Conservation (phyloP, 2,888 invertebrate genomes). For the Lacanobia oleracea region DNA sequence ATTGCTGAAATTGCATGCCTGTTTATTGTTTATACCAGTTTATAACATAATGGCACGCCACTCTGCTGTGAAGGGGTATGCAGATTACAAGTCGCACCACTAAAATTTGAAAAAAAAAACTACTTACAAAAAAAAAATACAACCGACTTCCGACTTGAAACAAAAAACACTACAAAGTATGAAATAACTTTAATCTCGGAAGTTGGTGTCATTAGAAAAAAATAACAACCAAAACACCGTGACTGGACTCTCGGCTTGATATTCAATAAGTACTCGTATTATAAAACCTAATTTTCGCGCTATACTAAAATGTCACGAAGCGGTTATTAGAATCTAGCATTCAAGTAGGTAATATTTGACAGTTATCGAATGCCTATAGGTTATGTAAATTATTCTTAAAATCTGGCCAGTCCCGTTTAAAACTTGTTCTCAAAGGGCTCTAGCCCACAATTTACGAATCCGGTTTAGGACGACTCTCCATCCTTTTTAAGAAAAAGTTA, state of each 20-base stretch:
- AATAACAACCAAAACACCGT: too few relatives aligned
- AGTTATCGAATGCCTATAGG: not conserved
- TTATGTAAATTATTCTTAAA: conserved; percentile 11
- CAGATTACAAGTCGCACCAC: too few relatives aligned
- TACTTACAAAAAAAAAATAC: too few relatives aligned
- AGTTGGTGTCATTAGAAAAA: too few relatives aligned
- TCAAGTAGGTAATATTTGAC: not conserved
- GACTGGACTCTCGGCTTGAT: not conserved
- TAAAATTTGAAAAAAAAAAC: too few relatives aligned
- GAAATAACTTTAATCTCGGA: too few relatives aligned
- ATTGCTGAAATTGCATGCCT: too few relatives aligned
- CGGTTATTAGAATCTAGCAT: not conserved
- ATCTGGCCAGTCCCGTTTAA: not conserved
- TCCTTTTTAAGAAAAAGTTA: not conserved
- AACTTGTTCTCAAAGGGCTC: conserved; percentile 1
- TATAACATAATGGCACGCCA: too few relatives aligned
- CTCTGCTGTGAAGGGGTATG: too few relatives aligned
- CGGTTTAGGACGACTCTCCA: conserved; percentile 2
- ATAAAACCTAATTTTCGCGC: not conserved
- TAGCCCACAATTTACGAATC: not conserved
- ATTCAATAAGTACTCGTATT: not conserved
- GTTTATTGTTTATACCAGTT: too few relatives aligned
- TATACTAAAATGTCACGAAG: not conserved
- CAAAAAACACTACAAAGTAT: too few relatives aligned
- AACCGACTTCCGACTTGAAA: too few relatives aligned